phyloP scores from a whole-genome alignment of 2,797 vertebrate species.

The Paedocypris micromegethes region DNA sequence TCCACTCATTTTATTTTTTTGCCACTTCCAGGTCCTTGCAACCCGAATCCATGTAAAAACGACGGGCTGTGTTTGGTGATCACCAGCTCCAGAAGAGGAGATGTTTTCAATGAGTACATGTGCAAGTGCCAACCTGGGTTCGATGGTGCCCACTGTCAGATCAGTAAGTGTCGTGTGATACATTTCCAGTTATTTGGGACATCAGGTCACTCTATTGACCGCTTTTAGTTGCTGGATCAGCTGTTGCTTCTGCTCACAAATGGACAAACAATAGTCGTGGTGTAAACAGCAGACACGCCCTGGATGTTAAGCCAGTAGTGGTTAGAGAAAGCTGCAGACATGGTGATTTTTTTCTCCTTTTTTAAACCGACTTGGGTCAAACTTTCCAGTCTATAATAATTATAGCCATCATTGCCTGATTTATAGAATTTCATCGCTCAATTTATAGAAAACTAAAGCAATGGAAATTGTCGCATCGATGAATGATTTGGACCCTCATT shows the following conservation, averaged over 20 bases:
- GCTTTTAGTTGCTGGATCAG: not conserved
- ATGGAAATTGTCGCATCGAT: no score
- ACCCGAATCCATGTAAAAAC: constrained; percentile 84
- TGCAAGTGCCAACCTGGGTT: constrained; percentile 83
- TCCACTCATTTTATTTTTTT: not conserved
- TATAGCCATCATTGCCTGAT: no score
- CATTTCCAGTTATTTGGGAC: constrained; percentile 2
- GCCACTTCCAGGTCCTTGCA: constrained; percentile 76
- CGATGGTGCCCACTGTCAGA: constrained; percentile 83
- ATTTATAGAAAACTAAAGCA: no score
- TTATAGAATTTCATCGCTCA: no score
- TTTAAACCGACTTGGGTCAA: constrained; percentile 48
- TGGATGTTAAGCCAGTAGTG: constrained; percentile 33
- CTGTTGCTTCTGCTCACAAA: not conserved
- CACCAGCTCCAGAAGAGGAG: constrained; percentile 72
- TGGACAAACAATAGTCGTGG: constrained; percentile 8
- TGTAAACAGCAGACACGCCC: constrained; percentile 34
- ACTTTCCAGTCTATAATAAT: constrained; percentile 26
- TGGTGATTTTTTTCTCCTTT: constrained; percentile 17
- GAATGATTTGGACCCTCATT: no score
- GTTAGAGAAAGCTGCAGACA: constrained; percentile 33
- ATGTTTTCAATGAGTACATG: constrained; percentile 81
- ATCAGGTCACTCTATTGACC: not conserved
- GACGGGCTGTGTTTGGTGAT: constrained; percentile 73
- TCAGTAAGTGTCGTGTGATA: constrained; percentile 71